Percentiles rank a stretch among this genome's conserved stretches.
phyloP scores from a whole-genome alignment of 2,797 vertebrate species.

The Passerculus sandwichensis region DNA sequence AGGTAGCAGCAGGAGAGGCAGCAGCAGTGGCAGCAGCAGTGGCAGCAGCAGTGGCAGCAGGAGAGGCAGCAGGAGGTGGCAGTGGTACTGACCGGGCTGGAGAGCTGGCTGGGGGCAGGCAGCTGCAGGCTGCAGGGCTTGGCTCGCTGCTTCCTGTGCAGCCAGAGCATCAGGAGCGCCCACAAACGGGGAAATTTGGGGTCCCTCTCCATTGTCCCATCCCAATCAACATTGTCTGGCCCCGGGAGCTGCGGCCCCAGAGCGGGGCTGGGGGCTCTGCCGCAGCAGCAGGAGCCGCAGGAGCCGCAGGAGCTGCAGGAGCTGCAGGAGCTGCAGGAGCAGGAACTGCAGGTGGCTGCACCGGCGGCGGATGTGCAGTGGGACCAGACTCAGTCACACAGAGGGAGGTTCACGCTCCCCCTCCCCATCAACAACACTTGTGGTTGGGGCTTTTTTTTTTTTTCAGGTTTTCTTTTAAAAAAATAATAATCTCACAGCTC shows the following conservation, averaged over 20 bases:
- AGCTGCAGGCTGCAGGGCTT: conserved; percentile 64
- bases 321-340: conserved; percentile 11
- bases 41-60: background rate
- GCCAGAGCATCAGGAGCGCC: conserved; percentile 73
- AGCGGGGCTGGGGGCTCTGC: background rate
- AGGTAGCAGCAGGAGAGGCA: background rate
- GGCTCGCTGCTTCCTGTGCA: conserved; percentile 75
- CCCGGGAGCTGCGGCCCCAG: background rate
- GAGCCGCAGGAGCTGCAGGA: background rate
- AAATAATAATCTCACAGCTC: background rate
- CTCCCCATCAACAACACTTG: background rate
- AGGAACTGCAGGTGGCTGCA: conserved; percentile 37
- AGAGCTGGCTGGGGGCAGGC: background rate
- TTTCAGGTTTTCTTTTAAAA: background rate
- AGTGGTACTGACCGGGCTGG: background rate
- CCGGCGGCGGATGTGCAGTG: conserved; percentile 15
- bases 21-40: no score
- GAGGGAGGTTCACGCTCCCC: background rate
- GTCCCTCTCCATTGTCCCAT: conserved; percentile 76
- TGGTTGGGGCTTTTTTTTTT: background rate
- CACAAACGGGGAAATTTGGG: conserved; percentile 72
- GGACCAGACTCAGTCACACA: background rate
- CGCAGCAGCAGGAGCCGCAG: background rate
- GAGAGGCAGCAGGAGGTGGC: background rate
- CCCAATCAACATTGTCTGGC: background rate